These are phyloP conservation scores for Poicephalus gulielmi DNA, from an alignment of 2,113 vertebrate species.

Conservation along the genomic window DNA sequence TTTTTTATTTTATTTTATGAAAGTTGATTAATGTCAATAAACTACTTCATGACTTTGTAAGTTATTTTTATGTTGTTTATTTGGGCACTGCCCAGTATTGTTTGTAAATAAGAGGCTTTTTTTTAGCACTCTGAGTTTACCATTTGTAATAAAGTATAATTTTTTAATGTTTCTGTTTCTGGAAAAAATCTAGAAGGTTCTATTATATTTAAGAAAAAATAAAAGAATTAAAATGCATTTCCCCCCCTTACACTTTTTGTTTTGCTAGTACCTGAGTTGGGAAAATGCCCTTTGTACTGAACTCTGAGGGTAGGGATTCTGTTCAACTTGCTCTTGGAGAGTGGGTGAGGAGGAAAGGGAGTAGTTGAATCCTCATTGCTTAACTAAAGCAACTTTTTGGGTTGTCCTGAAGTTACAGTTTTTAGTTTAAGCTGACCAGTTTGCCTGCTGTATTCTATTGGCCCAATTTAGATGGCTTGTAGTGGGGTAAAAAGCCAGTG, in stretches of 20 bases:
- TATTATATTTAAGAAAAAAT: slow-evolving; percentile 93
- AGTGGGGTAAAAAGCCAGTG: neutral
- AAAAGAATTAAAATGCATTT: slow-evolving; percentile 84
- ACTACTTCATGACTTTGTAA: slow-evolving; percentile 94
- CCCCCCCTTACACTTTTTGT: slow-evolving; percentile 59
- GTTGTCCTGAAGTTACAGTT: neutral
- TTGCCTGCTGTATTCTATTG: neutral
- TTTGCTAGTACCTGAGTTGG: slow-evolving; percentile 34
- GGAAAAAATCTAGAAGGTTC: slow-evolving; percentile 86
- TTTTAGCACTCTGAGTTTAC: slow-evolving; percentile 96
- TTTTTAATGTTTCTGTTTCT: slow-evolving; percentile 93
- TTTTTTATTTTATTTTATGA: slow-evolving; percentile 91
- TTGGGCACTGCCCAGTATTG: slow-evolving; percentile 95
- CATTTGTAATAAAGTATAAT: slow-evolving; percentile 98
- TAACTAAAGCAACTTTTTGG: neutral
- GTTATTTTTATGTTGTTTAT: slow-evolving; percentile 94
- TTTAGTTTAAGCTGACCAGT: neutral
- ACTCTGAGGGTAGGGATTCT: neutral
- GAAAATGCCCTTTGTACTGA: slow-evolving; percentile 9
- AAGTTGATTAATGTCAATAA: slow-evolving; percentile 88
- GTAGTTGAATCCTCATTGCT: neutral
- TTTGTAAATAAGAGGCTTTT: slow-evolving; percentile 95
- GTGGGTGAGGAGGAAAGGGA: neutral
- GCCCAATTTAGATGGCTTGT: neutral
- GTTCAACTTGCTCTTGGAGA: neutral